Conservation (phyloP, 1,140 invertebrate species). For the Drosophila teissieri region DNA sequence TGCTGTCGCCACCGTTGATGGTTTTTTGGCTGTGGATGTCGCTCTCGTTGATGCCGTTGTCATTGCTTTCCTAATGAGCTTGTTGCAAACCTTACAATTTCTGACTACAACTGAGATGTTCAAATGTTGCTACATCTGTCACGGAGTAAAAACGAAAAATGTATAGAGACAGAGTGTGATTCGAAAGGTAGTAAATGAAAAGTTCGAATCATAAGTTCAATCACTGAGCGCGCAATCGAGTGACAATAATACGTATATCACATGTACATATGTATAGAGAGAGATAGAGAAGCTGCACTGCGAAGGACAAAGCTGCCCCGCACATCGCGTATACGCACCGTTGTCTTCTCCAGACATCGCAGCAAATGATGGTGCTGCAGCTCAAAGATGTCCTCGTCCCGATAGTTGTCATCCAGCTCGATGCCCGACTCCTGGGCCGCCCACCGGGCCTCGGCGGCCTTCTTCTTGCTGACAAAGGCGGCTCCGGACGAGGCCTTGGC, state of each 20-base stretch:
- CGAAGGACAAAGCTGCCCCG: conserved; percentile 10
- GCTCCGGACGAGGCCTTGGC: conserved; percentile 99
- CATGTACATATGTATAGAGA: conserved; percentile 7
- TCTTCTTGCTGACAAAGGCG: conserved; percentile 99
- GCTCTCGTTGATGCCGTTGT: conserved; percentile 56
- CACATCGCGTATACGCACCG: conserved; percentile 88
- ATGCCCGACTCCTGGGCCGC: conserved; percentile 96
- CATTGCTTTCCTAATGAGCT: conserved; percentile 74
- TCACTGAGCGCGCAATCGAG: conserved; percentile 21
- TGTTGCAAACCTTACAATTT: conserved; percentile 61
- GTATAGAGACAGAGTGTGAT: conserved; percentile 53
- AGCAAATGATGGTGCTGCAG: conserved; percentile 99
- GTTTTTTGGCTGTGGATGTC: conserved; percentile 21
- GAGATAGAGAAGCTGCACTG: conserved; percentile 17
- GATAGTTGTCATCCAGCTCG: conserved; percentile 93
- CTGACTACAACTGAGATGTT: conserved; percentile 69
- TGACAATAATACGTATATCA: conserved; percentile 24
- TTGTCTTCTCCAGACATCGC: conserved; percentile 98
- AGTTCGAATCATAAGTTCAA: conserved; percentile 35
- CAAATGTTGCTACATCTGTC: conserved; percentile 80
- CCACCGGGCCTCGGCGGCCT: conserved; percentile 97
- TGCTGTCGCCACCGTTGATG: conserved; percentile 16
- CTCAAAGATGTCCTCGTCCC: conserved; percentile 99
- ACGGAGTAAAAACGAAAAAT: conserved; percentile 52
- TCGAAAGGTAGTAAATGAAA: conserved; percentile 44